Conservation (phyloP, 2,113 vertebrate genomes). For the Scortum barcoo region DNA sequence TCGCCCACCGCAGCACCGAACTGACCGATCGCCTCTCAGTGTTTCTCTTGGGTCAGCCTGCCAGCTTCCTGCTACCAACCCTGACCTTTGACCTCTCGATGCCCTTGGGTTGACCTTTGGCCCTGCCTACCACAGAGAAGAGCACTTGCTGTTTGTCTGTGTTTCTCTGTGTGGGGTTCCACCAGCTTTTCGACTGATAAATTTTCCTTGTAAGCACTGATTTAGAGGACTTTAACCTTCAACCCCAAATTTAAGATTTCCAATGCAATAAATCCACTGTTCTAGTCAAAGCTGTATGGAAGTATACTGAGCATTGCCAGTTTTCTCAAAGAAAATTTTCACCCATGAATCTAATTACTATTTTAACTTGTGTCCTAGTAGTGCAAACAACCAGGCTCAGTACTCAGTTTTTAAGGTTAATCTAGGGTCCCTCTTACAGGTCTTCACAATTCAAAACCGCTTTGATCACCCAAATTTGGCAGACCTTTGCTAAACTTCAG, state of each 20-base stretch:
- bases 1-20: conserved; percentile 82
- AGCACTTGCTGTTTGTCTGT: conserved; percentile 74
- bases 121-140: conserved; percentile 65
- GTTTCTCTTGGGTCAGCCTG: conserved; percentile 83
- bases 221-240: conserved; percentile 21
- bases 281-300: conserved; percentile 31
- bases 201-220: conserved; percentile 35
- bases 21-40: conserved; percentile 79
- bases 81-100: conserved; percentile 59
- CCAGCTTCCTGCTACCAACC: conserved; percentile 71
- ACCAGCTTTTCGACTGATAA: conserved; percentile 46
- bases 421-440: conserved; percentile 14
- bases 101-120: conserved; percentile 47
- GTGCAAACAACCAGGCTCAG: not conserved
- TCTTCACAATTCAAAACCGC: conserved; percentile 29
- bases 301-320: conserved; percentile 27
- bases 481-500: conserved; percentile 2
- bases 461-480: not conserved
- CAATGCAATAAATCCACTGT: conserved; percentile 38
- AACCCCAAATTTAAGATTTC: conserved; percentile 29
- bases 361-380: conserved; percentile 22
- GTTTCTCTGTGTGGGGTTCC: conserved; percentile 59
- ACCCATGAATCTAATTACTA: conserved; percentile 15
- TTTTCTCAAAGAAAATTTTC: conserved; percentile 45
- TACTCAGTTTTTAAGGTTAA: not conserved